These are phyloP conservation scores for Halcyon leucocephala DNA, from an alignment of 2,797 vertebrate genomes.

Conservation along the genomic window DNA sequence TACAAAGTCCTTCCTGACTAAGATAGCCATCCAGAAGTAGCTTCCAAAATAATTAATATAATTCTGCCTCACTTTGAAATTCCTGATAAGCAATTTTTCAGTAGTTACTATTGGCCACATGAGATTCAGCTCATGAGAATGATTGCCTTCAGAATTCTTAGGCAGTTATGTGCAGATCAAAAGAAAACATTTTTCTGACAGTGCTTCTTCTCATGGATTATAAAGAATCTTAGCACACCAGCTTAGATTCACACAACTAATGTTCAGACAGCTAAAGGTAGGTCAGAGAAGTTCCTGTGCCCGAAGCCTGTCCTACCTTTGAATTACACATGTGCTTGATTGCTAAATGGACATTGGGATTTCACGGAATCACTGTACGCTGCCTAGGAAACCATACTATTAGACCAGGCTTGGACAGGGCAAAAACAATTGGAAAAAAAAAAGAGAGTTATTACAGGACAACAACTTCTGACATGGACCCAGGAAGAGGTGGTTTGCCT, in stretches of 20 bases:
- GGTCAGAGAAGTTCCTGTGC: neutral
- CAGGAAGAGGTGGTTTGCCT: neutral
- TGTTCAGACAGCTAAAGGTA: neutral
- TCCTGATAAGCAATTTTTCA: constrained; percentile 2
- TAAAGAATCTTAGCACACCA: neutral
- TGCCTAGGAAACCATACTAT: neutral
- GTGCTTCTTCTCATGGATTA: neutral
- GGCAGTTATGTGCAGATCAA: neutral
- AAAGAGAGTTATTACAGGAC: neutral
- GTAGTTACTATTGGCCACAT: neutral
- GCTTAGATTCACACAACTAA: neutral
- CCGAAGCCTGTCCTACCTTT: neutral
- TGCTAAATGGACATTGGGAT: neutral
- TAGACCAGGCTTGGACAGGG: neutral
- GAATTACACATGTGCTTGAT: neutral
- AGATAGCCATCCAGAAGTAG: neutral
- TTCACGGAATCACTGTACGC: neutral
- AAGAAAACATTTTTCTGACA: neutral
- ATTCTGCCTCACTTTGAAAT: neutral
- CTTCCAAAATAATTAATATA: neutral
- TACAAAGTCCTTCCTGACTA: neutral
- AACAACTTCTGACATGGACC: neutral
- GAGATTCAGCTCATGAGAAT: neutral
- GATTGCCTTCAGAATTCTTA: neutral
- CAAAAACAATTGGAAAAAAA: too few species aligned